Conservation (phyloP, 2,888 invertebrate species). For the Automeris io region DNA sequence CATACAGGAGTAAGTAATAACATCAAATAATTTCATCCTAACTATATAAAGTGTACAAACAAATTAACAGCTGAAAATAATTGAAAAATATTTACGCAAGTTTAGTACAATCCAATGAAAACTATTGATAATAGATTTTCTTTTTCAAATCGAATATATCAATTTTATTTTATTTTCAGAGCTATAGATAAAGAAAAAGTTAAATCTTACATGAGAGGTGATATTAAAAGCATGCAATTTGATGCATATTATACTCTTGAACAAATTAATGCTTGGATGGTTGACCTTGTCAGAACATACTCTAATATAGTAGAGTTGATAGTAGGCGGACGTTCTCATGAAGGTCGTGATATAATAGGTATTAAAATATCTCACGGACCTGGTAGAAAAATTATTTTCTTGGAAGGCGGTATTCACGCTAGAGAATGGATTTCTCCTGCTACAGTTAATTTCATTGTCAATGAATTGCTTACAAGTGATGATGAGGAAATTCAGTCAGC, state of each 20-base stretch:
- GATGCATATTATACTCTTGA: constrained; percentile 76
- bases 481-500: constrained; percentile 70
- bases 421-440: constrained; percentile 86
- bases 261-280: constrained; percentile 79
- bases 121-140: too few relatives aligned
- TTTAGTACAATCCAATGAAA: too few relatives aligned
- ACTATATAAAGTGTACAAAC: too few relatives aligned
- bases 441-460: constrained; percentile 80
- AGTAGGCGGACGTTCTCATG: constrained; percentile 54
- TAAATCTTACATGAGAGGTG: constrained; percentile 24
- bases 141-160: neutral
- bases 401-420: constrained; percentile 80
- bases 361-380: constrained; percentile 50
- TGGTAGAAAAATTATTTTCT: constrained; percentile 40
- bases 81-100: too few relatives aligned
- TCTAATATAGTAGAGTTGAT: constrained; percentile 58
- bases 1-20: constrained; percentile 57
- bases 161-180: constrained; percentile 27
- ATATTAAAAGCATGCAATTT: constrained; percentile 49
- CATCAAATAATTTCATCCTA: constrained; percentile 5
- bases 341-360: constrained; percentile 60
- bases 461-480: constrained; percentile 79
- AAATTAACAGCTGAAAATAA: too few relatives aligned
- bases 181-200: constrained; percentile 62
- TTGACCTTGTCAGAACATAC: constrained; percentile 56